Evolutionary conservation across 2,888 invertebrate species (phyloP).

Genomic region (Bembecia ichneumoniformis): DNA sequence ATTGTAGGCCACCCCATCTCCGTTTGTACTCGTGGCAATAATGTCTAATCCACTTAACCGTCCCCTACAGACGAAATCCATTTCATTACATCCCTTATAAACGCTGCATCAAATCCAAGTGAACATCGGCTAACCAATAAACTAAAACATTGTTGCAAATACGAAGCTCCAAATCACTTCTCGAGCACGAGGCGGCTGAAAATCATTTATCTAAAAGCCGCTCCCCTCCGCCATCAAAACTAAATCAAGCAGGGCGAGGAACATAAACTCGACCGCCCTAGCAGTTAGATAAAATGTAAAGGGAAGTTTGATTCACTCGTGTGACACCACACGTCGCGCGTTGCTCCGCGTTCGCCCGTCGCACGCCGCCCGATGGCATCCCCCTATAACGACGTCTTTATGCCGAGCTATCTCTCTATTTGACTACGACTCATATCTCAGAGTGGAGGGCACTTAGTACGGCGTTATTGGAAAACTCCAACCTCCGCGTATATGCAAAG

Average conservation of each 20-base stretch:
- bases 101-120: constrained; percentile 41
- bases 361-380: constrained; percentile 7
- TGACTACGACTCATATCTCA: constrained; percentile 61
- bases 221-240: constrained; percentile 67
- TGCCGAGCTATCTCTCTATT: constrained; percentile 56
- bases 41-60: constrained; percentile 54
- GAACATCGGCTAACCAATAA: constrained; percentile 38
- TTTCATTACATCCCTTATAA: constrained; percentile 51
- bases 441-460: constrained; percentile 46
- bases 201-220: constrained; percentile 67
- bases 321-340: constrained; percentile 45
- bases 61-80: constrained; percentile 42
- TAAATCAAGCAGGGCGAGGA: constrained; percentile 65
- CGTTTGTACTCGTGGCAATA: constrained; percentile 22
- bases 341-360: constrained; percentile 10
- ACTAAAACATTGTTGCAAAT: constrained; percentile 60
- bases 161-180: constrained; percentile 25
- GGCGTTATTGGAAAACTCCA: constrained; percentile 56
- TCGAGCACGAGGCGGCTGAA: constrained; percentile 24
- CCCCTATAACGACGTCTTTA: constrained; percentile 59
- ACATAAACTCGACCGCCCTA: constrained; percentile 66
- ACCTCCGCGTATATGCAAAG: constrained; percentile 21
- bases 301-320: constrained; percentile 66
- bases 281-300: constrained; percentile 67
- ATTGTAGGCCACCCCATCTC: constrained; percentile 12